Percentiles rank a stretch among this genome's conserved stretches.
phyloP scores from a whole-genome alignment of 1,140 invertebrate species.

The Zaprionus inermis region DNA sequence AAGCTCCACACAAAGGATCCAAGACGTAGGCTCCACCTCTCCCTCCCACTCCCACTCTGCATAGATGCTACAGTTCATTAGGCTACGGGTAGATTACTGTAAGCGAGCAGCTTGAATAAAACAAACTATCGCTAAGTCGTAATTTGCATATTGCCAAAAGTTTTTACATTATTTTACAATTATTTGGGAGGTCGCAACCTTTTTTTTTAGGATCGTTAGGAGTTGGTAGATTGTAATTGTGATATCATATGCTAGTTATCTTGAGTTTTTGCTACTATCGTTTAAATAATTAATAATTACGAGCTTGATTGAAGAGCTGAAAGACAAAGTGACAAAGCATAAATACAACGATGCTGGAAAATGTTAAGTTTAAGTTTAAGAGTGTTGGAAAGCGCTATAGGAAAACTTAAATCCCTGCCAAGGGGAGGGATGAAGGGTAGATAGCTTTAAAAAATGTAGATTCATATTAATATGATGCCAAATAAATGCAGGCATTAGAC shows the following conservation, averaged over 20 bases:
- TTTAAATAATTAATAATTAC: background rate
- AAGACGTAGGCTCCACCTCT: background rate
- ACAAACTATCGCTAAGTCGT: background rate
- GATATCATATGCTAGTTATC: background rate
- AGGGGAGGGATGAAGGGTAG: too few species aligned
- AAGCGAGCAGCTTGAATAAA: background rate
- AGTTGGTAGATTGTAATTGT: background rate
- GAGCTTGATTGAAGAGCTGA: too few species aligned
- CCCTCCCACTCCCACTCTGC: background rate
- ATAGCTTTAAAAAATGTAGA: too few species aligned
- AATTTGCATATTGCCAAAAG: conserved; percentile 2
- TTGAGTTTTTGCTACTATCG: background rate
- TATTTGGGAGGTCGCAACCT: background rate
- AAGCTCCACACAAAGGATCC: conserved; percentile 28
- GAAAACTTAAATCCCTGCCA: too few species aligned
- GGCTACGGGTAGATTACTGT: background rate
- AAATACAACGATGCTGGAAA: too few species aligned
- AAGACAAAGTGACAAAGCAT: too few species aligned
- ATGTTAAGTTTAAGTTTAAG: too few species aligned
- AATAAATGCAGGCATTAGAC: too few species aligned
- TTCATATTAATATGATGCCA: too few species aligned
- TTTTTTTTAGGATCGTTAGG: background rate
- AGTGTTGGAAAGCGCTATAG: too few species aligned
- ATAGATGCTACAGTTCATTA: conserved; percentile 10
- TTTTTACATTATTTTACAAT: background rate